Conservation (phyloP, 2,888 invertebrate genomes). For the Ashinkailepas kermadecensis region DNA sequence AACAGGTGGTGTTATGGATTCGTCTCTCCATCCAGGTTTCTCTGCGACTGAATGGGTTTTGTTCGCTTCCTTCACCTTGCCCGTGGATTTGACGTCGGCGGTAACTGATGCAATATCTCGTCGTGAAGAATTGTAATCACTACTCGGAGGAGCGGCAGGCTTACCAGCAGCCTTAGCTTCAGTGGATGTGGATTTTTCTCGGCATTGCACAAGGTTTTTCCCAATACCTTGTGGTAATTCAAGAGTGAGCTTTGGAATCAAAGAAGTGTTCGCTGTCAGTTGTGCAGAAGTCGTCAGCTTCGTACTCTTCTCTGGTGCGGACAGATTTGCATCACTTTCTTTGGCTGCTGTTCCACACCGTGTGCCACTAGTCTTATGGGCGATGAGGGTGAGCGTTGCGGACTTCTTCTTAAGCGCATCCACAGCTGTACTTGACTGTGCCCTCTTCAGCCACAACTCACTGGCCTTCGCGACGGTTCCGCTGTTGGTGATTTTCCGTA, state of each 20-base stretch:
- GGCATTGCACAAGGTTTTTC: too few relatives aligned
- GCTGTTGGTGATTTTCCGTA: constrained; percentile 1
- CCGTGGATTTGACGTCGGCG: too few relatives aligned
- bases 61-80: too few relatives aligned
- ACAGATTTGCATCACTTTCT: neutral
- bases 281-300: neutral
- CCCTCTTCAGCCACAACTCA: constrained; percentile 9
- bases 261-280: neutral
- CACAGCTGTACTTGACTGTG: neutral
- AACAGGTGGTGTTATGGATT: too few relatives aligned
- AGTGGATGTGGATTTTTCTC: too few relatives aligned
- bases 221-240: too few relatives aligned
- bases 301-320: neutral
- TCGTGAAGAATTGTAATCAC: too few relatives aligned
- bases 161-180: too few relatives aligned
- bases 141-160: too few relatives aligned
- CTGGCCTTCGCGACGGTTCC: neutral
- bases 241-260: neutral
- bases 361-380: neutral
- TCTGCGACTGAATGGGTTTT: too few relatives aligned
- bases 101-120: too few relatives aligned
- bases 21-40: too few relatives aligned
- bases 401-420: neutral
- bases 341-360: neutral
- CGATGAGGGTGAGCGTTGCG: neutral